Evolutionary conservation across 2,888 invertebrate genomes (phyloP).

Genomic region (Spisula solida): DNA sequence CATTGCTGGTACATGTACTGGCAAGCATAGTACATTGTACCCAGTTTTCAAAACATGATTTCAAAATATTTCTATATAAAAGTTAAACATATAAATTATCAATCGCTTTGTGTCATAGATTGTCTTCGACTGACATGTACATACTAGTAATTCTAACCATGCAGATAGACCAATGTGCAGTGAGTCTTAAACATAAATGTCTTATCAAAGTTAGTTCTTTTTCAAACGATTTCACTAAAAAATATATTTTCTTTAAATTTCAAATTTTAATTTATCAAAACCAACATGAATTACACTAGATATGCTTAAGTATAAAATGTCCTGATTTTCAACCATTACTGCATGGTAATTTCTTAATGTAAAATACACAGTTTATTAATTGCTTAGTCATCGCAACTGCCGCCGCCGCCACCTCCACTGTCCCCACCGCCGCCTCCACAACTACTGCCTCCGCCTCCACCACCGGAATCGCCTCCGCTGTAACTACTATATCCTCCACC

Average conservation of each 20-base stretch:
- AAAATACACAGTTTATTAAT: background rate
- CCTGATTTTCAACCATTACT: background rate
- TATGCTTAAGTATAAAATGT: background rate
- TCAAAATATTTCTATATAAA: background rate
- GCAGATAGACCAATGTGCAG: too few species aligned
- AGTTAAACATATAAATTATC: background rate
- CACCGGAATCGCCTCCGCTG: background rate
- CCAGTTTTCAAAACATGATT: too few species aligned
- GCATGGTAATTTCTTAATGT: background rate
- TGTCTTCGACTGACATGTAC: background rate
- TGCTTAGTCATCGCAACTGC: background rate
- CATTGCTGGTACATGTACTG: too few species aligned
- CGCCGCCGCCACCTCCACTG: background rate
- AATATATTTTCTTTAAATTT: background rate
- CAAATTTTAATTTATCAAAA: background rate
- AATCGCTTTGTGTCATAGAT: background rate
- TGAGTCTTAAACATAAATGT: too few species aligned
- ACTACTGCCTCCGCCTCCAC: background rate
- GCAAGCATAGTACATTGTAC: too few species aligned
- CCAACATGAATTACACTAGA: background rate
- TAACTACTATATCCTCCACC: slow-evolving; percentile 33
- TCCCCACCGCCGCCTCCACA: background rate
- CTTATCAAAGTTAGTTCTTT: too few species aligned
- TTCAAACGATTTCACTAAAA: too few species aligned
- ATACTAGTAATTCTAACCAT: background rate